Percentiles rank a stretch among this genome's conserved stretches.
phyloP scores from a whole-genome alignment of 1,140 invertebrate species.

The Trichonephila clavipes region DNA sequence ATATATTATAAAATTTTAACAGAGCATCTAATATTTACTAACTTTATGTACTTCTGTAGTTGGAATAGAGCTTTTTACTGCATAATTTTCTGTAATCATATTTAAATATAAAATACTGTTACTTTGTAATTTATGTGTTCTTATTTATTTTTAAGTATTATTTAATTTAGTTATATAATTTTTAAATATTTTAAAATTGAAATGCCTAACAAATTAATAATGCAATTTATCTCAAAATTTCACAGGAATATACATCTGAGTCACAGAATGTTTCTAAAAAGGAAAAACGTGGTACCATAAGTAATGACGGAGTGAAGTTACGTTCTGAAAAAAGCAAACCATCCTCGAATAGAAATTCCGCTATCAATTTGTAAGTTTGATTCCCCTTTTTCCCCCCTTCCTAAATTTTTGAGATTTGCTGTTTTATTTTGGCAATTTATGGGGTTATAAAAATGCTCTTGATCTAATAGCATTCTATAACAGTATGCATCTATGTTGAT shows the following conservation, averaged over 20 bases:
- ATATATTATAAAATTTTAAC: too few relatives aligned
- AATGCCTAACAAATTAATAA: background rate
- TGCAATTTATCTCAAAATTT: background rate
- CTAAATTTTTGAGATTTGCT: too few relatives aligned
- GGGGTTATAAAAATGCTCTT: too few relatives aligned
- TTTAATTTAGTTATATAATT: background rate
- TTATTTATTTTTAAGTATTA: background rate
- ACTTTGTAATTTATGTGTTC: too few relatives aligned
- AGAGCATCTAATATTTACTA: too few relatives aligned
- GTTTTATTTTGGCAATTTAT: too few relatives aligned
- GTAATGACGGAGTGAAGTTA: conserved; percentile 46
- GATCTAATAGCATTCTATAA: too few relatives aligned
- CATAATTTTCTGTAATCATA: too few relatives aligned
- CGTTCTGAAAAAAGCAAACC: conserved; percentile 71
- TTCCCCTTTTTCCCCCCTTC: background rate
- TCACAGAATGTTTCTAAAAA: conserved; percentile 83
- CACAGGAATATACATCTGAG: conserved; percentile 83
- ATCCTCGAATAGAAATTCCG: conserved; percentile 77
- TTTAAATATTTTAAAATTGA: background rate
- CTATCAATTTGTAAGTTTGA: conserved; percentile 78
- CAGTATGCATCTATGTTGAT: too few relatives aligned
- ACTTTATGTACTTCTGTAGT: too few relatives aligned
- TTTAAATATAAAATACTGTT: too few relatives aligned
- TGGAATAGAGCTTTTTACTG: too few relatives aligned
- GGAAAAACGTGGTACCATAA: conserved; percentile 78